Conservation (phyloP, 2,888 invertebrate genomes). For the Lissonota sp. region DNA sequence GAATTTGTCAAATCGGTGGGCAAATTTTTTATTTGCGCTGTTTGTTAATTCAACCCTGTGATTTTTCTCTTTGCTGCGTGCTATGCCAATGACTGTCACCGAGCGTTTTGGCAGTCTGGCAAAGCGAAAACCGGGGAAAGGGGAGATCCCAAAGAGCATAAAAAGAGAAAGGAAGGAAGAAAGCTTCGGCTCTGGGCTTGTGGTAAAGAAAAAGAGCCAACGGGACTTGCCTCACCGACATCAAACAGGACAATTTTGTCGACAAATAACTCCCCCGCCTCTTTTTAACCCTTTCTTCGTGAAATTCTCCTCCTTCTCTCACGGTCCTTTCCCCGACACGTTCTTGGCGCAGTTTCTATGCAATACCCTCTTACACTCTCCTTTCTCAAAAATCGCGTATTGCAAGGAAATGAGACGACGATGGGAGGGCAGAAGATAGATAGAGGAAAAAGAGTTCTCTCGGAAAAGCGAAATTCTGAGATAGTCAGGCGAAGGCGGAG, state of each 20-base stretch:
- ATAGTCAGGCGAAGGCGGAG: neutral
- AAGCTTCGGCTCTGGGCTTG: conserved; percentile 39
- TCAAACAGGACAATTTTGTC: conserved; percentile 79
- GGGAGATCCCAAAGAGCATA: conserved; percentile 8
- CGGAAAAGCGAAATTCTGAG: conserved; percentile 6
- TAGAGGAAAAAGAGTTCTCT: conserved; percentile 15
- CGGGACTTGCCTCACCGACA: conserved; percentile 69
- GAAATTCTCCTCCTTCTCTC: conserved; percentile 1
- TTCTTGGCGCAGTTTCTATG: conserved; percentile 51
- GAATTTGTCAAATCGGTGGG: too few relatives aligned
- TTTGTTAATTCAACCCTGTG: neutral
- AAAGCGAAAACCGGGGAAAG: neutral
- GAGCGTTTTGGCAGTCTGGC: neutral
- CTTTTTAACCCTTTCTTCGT: conserved; percentile 38
- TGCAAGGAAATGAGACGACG: conserved; percentile 24
- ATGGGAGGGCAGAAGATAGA: conserved; percentile 16
- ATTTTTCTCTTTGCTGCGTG: neutral
- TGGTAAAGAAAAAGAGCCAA: conserved; percentile 52
- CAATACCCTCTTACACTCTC: conserved; percentile 9
- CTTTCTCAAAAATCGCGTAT: conserved; percentile 28
- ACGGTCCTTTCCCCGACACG: conserved; percentile 33
- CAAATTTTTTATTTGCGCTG: too few relatives aligned
- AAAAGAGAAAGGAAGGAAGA: conserved; percentile 32
- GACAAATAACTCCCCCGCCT: conserved; percentile 72
- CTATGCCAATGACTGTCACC: neutral